Percentiles rank a stretch among this genome's conserved stretches.
Evolutionary conservation across 1,140 invertebrate species (phyloP).

Genomic region (Sweltsa coloradensis): DNA sequence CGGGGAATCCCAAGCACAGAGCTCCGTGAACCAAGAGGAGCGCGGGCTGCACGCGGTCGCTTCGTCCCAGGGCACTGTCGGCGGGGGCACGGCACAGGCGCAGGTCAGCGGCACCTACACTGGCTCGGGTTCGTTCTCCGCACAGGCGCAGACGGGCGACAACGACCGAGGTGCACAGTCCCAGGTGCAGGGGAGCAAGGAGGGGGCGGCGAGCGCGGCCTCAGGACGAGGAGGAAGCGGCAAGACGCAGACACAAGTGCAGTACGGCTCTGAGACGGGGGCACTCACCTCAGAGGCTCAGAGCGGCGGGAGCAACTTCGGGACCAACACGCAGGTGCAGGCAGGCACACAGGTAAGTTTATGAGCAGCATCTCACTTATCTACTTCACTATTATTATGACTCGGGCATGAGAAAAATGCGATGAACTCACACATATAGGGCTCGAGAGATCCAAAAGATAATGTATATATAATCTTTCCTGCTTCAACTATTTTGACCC

Average conservation of each 20-base stretch:
- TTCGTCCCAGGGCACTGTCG: slow-evolving; percentile 57
- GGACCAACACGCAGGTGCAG: slow-evolving; percentile 62
- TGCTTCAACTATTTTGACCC: too few relatives aligned
- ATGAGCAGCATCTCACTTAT: too few relatives aligned
- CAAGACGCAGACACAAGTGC: slow-evolving; percentile 63
- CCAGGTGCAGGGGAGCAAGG: slow-evolving; percentile 56
- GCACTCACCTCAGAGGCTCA: slow-evolving; percentile 58
- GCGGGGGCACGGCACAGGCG: slow-evolving; percentile 57
- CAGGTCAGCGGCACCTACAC: slow-evolving; percentile 66
- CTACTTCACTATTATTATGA: too few relatives aligned
- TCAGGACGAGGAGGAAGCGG: slow-evolving; percentile 58
- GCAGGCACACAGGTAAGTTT: too few relatives aligned
- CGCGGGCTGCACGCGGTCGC: slow-evolving; percentile 60
- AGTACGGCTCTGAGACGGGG: slow-evolving; percentile 55
- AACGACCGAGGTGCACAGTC: slow-evolving; percentile 54
- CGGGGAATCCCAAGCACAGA: slow-evolving; percentile 61
- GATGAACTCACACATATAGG: too few relatives aligned
- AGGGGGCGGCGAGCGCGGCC: slow-evolving; percentile 57
- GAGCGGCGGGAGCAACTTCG: slow-evolving; percentile 57
- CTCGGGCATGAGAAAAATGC: too few relatives aligned
- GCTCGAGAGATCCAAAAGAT: too few relatives aligned
- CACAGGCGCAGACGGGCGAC: slow-evolving; percentile 66
- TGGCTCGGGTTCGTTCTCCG: slow-evolving; percentile 62
- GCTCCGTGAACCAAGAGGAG: slow-evolving; percentile 47
- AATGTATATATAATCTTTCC: too few relatives aligned